Base-by-base conservation (phyloP, 2,888 invertebrate species). In the Abrostola triplasia region DNA sequence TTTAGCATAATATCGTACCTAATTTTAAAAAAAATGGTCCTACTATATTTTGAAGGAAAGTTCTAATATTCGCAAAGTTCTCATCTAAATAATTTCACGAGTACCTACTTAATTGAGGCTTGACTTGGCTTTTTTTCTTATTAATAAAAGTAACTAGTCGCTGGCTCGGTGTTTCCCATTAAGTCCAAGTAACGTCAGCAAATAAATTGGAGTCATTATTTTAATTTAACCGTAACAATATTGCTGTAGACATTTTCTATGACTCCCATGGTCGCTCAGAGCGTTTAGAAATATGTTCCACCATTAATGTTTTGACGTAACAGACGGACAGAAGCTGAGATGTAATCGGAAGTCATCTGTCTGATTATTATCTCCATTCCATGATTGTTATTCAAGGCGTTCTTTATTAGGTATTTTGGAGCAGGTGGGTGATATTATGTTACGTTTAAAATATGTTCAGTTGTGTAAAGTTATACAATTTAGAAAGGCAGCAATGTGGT, bases 201-300 rank as follows among this genome's bases (percentile, higher is more conserved):
- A 82, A 83, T 82, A 83, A 81, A 84, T 83, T 78, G 76, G 64
- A 59, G 55, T 64, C 79, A 84, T 84, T 84, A 84, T 82, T 82
- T 83, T 79, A 84, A 84, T 84, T 77, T 75, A 74, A 79, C 74
- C 71, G 72, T 71, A 76, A 74, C 77, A 71, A 57, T 65, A 66
- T 77, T 72, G 70, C 38, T 24, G 58, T 69, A 76, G 75, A 62
- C 64, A 55, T 78, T 80, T 78, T 70, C 71, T 74, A 67, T 76
- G 65, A 67, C 51, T 67, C 60, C 52, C 50, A 48, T 64, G 59
- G 54, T 60, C 50, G 49, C 52, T 51, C n/a, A 40, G 59, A 60
- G 66, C 66, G 37, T 65, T 64, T 53, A 66, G 59, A 70, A 55
- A 67, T 1, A 69, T 76, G 65, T 70, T 61, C 47, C 44, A 55